phyloP scores from a whole-genome alignment of 2,888 invertebrate genomes.

The Tiliacea citrago region DNA sequence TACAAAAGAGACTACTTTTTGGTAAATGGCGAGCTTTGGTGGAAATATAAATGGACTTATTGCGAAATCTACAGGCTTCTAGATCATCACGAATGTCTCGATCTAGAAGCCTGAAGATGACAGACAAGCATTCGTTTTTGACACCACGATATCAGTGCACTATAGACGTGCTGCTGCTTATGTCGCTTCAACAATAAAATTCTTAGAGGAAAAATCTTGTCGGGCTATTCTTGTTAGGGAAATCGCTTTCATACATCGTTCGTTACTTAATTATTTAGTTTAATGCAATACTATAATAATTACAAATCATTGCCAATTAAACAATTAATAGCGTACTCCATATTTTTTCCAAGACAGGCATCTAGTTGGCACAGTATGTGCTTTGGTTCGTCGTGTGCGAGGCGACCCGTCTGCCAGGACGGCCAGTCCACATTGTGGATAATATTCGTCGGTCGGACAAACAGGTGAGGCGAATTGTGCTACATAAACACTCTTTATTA shows the following conservation, averaged over 20 bases:
- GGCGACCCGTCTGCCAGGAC: slow-evolving; percentile 30
- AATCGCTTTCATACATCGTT: not conserved
- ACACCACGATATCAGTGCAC: not conserved
- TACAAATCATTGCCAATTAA: slow-evolving; percentile 26
- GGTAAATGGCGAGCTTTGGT: not conserved
- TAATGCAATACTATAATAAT: not conserved
- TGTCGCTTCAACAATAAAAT: not conserved
- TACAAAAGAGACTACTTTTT: slow-evolving; percentile 7
- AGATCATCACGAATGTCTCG: not conserved
- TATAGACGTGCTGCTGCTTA: not conserved
- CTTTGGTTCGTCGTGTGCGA: slow-evolving; percentile 26
- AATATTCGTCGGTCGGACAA: slow-evolving; percentile 46
- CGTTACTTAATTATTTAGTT: not conserved
- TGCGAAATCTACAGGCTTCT: not conserved
- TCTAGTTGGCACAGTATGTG: slow-evolving; percentile 55
- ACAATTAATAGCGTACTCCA: slow-evolving; percentile 9
- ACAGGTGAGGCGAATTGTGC: slow-evolving; percentile 51
- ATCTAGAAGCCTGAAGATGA: not conserved
- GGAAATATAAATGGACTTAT: not conserved
- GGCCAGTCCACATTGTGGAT: slow-evolving; percentile 52
- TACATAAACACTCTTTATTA: slow-evolving; percentile 16
- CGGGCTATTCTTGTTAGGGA: not conserved
- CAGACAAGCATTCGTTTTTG: not conserved
- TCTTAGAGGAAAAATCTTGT: not conserved
- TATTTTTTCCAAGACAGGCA: slow-evolving; percentile 43